A percentile compares a stretch with the other conserved stretches of the same genome.
Evolutionary conservation across 1,140 invertebrate species (phyloP).

Genomic region (Geopemphigus sp.): DNA sequence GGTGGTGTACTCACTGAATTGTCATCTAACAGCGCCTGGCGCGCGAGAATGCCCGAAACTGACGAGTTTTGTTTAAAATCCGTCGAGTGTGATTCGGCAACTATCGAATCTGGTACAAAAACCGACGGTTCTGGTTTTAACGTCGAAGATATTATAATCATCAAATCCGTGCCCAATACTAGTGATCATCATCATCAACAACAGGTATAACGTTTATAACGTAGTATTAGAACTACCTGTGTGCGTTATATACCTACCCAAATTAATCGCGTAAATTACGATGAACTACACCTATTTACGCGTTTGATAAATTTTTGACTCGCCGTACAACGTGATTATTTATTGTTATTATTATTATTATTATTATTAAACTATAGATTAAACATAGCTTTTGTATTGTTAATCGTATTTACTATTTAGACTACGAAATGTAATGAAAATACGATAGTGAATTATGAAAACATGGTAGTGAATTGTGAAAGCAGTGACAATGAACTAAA

Average conservation of each 20-base stretch:
- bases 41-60: background rate
- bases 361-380: background rate
- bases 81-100: too few relatives aligned
- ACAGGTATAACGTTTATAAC: background rate
- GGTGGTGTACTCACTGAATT: too few relatives aligned
- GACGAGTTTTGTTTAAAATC: too few relatives aligned
- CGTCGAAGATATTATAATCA: background rate
- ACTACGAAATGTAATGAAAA: background rate
- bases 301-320: background rate
- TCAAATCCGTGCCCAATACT: background rate
- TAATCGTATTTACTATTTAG: conserved; percentile 12
- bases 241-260: too few relatives aligned
- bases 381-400: background rate
- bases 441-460: background rate
- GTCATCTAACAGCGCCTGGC: too few relatives aligned
- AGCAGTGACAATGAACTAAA: background rate
- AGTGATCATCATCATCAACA: background rate
- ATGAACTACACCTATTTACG: too few relatives aligned
- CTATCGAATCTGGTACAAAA: too few relatives aligned
- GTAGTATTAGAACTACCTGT: too few relatives aligned
- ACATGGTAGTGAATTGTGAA: background rate
- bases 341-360: background rate
- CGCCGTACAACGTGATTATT: background rate
- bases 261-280: too few relatives aligned
- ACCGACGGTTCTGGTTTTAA: too few relatives aligned